Evolutionary conservation across 2,888 invertebrate genomes (phyloP), one percentile per base, ranked within the genome.

Genomic region (Holacanthella duospinosa): DNA sequence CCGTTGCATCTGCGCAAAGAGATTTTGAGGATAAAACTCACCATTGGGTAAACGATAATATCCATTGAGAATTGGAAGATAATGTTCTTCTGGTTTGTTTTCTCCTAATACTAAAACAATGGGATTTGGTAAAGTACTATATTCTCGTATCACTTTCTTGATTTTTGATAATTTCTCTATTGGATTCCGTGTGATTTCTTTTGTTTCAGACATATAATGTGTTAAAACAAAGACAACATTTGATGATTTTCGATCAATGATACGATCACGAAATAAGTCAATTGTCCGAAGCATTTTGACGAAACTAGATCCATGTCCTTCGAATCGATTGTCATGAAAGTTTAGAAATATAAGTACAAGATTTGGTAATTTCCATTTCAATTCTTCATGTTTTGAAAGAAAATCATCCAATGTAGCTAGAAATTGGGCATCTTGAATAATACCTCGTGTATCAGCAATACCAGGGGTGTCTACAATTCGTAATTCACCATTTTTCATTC

Each of bases 1-100:
- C 1, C 25, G 12, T 29, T 67, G 62, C n/a, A 69, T 67, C 58
- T 67, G 48, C 12, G 63, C 64, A 44, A 67, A 67, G 9, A 68
- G 43, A 59, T 68, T 68, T 59, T 59, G 63, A 1, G 68, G 66
- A 29, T 68, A 68, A 29, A 61, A 63, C 9, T 66, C 68, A n/a
- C 64, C 64, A 60, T 65, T 66, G 12, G 68, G 68, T 3, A 68
- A 43, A 2, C 63, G 61, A 26, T 28, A 59, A 26, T 63, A 66
- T 0, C 68, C 68, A 43, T 68, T 68, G 12, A 67, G 9, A 1
- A 48, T 65, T 1, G 59, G 62, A 1, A 68, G 54, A 0, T 54
- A 55, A 1, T 43, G 19, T 4, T 55, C 61, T 16, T 60, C 60
- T 1, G 64, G 26, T 55, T 64, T 66, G 54, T 68, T 68, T 54